phyloP scores from a whole-genome alignment of 1,140 invertebrate species.

The Atopsyche davidsoni region DNA sequence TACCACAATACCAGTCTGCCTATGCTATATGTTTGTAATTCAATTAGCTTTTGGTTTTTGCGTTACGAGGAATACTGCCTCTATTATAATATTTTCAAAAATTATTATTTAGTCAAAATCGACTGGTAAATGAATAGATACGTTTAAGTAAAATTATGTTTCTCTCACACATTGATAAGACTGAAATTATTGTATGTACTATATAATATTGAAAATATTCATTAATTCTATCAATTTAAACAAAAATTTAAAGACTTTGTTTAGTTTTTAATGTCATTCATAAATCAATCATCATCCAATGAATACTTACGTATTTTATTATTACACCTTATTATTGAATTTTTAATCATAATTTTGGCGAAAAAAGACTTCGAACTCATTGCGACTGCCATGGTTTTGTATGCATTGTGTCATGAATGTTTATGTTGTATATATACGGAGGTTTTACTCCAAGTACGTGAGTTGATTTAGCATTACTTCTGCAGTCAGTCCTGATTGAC shows the following conservation, averaged over 20 bases:
- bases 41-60: conserved; percentile 23
- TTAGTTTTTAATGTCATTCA: too few species aligned
- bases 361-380: too few species aligned
- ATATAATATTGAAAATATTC: conserved; percentile 26
- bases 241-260: conserved; percentile 27
- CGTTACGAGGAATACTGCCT: conserved; percentile 11
- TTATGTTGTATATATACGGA: too few species aligned
- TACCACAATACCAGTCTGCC: conserved; percentile 29
- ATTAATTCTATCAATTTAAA: conserved; percentile 24
- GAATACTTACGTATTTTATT: too few species aligned
- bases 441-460: too few species aligned
- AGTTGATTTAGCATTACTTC: too few species aligned
- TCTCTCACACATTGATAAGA: conserved; percentile 29
- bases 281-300: too few species aligned
- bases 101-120: conserved; percentile 17
- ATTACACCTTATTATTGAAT: too few species aligned
- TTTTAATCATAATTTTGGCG: too few species aligned
- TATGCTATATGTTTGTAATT: conserved; percentile 25
- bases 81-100: conserved; percentile 1
- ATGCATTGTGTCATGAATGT: conserved; percentile 15
- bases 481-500: too few species aligned
- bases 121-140: conserved; percentile 25
- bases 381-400: conserved; percentile 14
- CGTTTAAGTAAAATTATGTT: conserved; percentile 28
- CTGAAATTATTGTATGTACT: conserved; percentile 29